A percentile compares a stretch with the other conserved stretches of the same genome.
Evolutionary conservation across 1,140 invertebrate genomes (phyloP).

Genomic region (Amyelois transitella): DNA sequence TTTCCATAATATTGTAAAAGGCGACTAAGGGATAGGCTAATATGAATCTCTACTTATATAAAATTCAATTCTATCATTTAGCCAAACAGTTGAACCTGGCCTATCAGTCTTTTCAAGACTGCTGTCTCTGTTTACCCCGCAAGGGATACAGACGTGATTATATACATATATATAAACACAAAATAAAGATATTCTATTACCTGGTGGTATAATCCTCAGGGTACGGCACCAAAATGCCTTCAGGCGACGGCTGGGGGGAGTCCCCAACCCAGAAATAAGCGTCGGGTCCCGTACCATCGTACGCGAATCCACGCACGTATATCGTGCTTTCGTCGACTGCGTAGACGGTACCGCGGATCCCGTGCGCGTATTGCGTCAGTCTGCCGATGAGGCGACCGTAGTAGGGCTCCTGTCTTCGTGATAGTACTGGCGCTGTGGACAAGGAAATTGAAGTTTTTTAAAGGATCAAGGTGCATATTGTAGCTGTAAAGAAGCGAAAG

Average conservation of each 20-base stretch:
- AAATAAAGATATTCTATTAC: slow-evolving; percentile 21
- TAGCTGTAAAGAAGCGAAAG: too few species aligned
- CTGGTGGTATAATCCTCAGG: slow-evolving; percentile 84
- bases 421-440: slow-evolving; percentile 21
- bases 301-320: slow-evolving; percentile 89
- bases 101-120: too few species aligned
- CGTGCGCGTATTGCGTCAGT: slow-evolving; percentile 82
- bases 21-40: too few species aligned
- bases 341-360: slow-evolving; percentile 85
- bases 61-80: too few species aligned
- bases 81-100: too few species aligned
- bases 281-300: slow-evolving; percentile 89
- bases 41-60: too few species aligned
- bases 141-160: too few species aligned
- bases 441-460: too few species aligned
- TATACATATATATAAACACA: too few species aligned
- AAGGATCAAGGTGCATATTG: too few species aligned
- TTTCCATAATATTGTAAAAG: too few species aligned
- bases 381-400: slow-evolving; percentile 85
- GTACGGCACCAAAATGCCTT: slow-evolving; percentile 88
- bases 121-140: too few species aligned
- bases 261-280: slow-evolving; percentile 93
- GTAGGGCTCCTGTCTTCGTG: slow-evolving; percentile 78
- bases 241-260: slow-evolving; percentile 82
- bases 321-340: slow-evolving; percentile 91